Percentiles rank a stretch among this genome's conserved stretches.
These are phyloP conservation scores for Catocala fraxini DNA, from an alignment of 2,888 invertebrate genomes.

Conservation along the genomic window DNA sequence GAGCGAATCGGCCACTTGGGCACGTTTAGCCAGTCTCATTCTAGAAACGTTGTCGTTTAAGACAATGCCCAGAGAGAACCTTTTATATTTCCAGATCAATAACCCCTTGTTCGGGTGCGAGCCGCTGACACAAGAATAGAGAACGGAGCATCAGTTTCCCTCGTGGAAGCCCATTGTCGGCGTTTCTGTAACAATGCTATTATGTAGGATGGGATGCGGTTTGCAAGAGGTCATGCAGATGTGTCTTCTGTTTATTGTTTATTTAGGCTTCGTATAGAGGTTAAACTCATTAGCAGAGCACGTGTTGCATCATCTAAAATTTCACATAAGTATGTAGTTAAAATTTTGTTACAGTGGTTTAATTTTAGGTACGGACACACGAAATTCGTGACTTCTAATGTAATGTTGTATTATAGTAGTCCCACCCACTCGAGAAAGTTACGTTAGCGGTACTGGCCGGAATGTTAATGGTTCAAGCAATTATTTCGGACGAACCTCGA, in stretches of 20 bases:
- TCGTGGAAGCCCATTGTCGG: conserved; percentile 65
- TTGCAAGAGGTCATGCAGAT: conserved; percentile 32
- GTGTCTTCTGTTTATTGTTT: conserved; percentile 32
- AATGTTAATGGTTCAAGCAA: conserved; percentile 77
- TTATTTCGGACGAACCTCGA: conserved; percentile 66
- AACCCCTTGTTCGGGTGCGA: conserved; percentile 73
- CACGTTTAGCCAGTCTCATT: conserved; percentile 74
- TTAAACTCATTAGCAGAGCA: conserved; percentile 44
- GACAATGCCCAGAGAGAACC: conserved; percentile 76
- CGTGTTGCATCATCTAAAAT: conserved; percentile 29
- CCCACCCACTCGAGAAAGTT: conserved; percentile 71
- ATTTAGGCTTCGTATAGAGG: conserved; percentile 33
- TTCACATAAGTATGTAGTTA: conserved; percentile 20
- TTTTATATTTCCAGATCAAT: conserved; percentile 79
- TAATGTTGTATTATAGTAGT: conserved; percentile 58
- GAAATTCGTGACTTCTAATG: conserved; percentile 61
- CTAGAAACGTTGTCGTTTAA: conserved; percentile 67
- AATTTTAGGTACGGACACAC: conserved; percentile 44
- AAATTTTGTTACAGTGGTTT: conserved; percentile 39
- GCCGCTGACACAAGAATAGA: conserved; percentile 75
- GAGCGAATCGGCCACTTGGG: conserved; percentile 68
- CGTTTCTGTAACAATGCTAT: conserved; percentile 50
- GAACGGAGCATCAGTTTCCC: conserved; percentile 67
- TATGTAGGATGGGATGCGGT: conserved; percentile 38
- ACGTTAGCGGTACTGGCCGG: conserved; percentile 62